Conservation (phyloP, 2,113 vertebrate genomes). For the Percina caprodes region DNA sequence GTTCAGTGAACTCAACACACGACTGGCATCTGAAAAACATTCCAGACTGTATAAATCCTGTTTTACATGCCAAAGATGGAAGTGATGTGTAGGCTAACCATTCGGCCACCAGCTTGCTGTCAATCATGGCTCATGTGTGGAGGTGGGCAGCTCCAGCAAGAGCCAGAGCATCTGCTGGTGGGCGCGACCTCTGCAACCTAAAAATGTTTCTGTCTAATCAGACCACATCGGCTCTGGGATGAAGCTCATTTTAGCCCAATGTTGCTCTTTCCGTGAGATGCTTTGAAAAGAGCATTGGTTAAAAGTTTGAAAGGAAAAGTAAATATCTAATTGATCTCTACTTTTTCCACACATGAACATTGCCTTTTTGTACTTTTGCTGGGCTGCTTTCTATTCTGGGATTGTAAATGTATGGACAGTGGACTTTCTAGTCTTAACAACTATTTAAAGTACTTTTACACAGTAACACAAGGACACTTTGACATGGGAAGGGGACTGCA, state of each 20-base stretch:
- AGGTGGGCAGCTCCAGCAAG: slow-evolving; percentile 59
- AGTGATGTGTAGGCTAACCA: slow-evolving; percentile 29
- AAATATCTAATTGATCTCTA: background rate
- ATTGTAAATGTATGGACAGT: background rate
- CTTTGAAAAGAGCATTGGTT: slow-evolving; percentile 20
- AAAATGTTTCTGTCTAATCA: slow-evolving; percentile 52
- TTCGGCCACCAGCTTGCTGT: slow-evolving; percentile 49
- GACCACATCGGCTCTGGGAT: slow-evolving; percentile 28
- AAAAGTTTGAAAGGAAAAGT: slow-evolving; percentile 11
- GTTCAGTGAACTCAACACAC: background rate
- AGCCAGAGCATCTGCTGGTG: slow-evolving; percentile 76
- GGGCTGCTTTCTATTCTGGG: slow-evolving; percentile 36
- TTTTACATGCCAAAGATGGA: slow-evolving; percentile 32
- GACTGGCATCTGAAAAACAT: slow-evolving; percentile 21
- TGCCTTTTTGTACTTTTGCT: background rate
- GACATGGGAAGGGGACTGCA: too few species aligned
- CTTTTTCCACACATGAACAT: background rate
- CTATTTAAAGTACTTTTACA: too few species aligned
- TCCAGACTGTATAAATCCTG: background rate
- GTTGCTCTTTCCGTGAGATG: slow-evolving; percentile 44
- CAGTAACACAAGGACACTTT: too few species aligned
- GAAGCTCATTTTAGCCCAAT: slow-evolving; percentile 18
- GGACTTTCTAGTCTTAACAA: too few species aligned
- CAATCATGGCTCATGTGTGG: slow-evolving; percentile 63
- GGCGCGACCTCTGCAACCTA: slow-evolving; percentile 65